Conservation (phyloP, 2,113 vertebrate species). For the Chloropsis hardwickii region DNA sequence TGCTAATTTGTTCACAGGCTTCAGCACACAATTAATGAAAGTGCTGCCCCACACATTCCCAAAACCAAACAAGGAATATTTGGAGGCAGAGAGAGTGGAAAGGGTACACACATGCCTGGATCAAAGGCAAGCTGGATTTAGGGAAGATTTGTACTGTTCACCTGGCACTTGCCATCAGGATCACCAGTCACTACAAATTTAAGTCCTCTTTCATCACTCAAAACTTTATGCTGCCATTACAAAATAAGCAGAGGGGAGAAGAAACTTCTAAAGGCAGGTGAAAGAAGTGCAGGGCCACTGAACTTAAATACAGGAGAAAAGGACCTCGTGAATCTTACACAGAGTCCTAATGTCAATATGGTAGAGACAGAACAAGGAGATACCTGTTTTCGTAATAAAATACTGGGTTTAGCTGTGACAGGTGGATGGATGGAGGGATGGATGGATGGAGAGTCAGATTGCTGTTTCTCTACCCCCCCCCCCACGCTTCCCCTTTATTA, state of each 20-base stretch:
- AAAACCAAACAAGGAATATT: background rate
- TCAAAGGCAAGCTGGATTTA: background rate
- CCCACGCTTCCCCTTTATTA: background rate
- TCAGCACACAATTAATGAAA: background rate
- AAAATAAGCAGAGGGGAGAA: background rate
- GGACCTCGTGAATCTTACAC: background rate
- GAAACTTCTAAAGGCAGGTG: background rate
- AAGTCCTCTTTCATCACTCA: background rate
- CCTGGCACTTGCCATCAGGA: background rate
- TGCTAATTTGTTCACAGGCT: constrained; percentile 16
- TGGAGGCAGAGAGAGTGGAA: background rate
- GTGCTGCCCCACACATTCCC: background rate
- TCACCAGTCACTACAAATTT: background rate
- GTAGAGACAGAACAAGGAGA: background rate
- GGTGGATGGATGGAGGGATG: background rate
- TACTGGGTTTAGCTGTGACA: background rate
- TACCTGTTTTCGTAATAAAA: background rate
- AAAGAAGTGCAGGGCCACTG: background rate
- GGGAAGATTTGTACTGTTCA: background rate
- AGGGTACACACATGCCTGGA: background rate
- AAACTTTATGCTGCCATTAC: background rate
- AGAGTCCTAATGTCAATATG: background rate
- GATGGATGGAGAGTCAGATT: background rate
- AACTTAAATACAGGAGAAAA: background rate
- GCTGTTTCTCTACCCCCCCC: background rate